Conservation (phyloP, 2,797 vertebrate genomes). For the Periophthalmus magnuspinnatus region DNA sequence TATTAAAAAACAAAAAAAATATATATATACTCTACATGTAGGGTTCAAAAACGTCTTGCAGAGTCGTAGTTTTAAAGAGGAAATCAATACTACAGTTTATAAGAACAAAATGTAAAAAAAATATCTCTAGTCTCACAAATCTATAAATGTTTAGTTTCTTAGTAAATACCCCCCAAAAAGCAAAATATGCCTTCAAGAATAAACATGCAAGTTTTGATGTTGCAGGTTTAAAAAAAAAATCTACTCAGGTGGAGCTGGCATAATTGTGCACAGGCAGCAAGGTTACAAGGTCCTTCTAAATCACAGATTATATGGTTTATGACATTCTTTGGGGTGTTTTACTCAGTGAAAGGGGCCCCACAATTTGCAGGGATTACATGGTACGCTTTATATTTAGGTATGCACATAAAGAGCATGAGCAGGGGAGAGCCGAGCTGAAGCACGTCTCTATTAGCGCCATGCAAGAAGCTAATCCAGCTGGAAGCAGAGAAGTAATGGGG, state of each 20-base stretch:
- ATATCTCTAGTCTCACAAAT: too few relatives aligned
- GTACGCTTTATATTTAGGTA: constrained; percentile 73
- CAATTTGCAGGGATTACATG: constrained; percentile 73
- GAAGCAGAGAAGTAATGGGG: constrained; percentile 49
- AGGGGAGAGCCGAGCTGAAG: constrained; percentile 48
- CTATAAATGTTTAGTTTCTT: too few relatives aligned
- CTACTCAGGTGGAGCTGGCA: constrained; percentile 15
- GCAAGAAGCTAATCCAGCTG: constrained; percentile 61
- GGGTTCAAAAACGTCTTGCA: too few relatives aligned
- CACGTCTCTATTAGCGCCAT: constrained; percentile 46
- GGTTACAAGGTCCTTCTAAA: constrained; percentile 61
- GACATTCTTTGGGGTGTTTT: constrained; percentile 80
- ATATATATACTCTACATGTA: too few relatives aligned
- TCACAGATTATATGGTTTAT: constrained; percentile 78
- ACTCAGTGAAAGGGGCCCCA: constrained; percentile 46
- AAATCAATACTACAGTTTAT: too few relatives aligned
- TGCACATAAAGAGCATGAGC: constrained; percentile 67
- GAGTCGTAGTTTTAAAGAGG: too few relatives aligned
- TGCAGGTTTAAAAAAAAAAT: neutral
- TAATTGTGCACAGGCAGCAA: constrained; percentile 24
- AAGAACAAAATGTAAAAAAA: too few relatives aligned
- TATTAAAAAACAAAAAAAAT: too few relatives aligned
- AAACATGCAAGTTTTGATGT: neutral
- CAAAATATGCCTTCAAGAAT: neutral
- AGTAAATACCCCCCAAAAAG: too few relatives aligned